Conservation (phyloP, 2,797 vertebrate species). For the Triplophysa yarkandensis region DNA sequence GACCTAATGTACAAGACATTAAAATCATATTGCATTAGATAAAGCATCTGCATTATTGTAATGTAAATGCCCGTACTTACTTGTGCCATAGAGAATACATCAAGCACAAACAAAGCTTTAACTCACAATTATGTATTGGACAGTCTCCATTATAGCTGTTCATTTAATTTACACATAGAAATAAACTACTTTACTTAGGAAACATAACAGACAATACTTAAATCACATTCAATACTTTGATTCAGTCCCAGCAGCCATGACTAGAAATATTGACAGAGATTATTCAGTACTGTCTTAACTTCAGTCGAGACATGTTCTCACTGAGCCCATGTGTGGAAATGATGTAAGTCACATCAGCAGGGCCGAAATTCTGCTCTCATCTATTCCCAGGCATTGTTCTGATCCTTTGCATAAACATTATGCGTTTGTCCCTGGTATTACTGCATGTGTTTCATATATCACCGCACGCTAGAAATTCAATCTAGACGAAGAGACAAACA, state of each 20-base stretch:
- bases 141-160: background rate
- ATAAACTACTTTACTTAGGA: background rate
- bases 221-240: background rate
- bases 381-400: background rate
- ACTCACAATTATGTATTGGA: background rate
- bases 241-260: background rate
- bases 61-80: background rate
- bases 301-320: background rate
- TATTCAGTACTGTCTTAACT: background rate
- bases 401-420: background rate
- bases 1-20: background rate
- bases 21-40: background rate
- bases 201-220: background rate
- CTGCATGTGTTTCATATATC: background rate
- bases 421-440: background rate
- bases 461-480: background rate
- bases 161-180: constrained; percentile 1
- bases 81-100: background rate
- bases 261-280: background rate
- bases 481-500: background rate
- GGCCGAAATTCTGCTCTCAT: background rate
- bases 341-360: background rate
- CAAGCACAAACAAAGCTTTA: background rate
- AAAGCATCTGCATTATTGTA: background rate
- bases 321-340: background rate